Conservation (phyloP, 2,113 vertebrate genomes). For the Platysternon megacephalum region DNA sequence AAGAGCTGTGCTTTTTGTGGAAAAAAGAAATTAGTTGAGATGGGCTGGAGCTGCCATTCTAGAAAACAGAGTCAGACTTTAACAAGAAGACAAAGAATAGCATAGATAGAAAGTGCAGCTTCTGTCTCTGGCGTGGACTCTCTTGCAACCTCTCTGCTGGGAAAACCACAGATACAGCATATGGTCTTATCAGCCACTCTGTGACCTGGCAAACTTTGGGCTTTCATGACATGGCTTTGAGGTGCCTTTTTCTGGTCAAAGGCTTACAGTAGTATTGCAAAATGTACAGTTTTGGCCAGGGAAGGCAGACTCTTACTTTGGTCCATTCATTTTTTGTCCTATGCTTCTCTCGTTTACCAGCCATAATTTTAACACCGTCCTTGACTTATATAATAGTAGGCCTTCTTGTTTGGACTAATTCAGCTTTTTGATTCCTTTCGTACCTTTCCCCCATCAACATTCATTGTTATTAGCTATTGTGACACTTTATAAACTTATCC, state of each 20-base stretch:
- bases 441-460: not conserved
- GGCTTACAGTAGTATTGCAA: not conserved
- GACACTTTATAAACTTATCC: not conserved
- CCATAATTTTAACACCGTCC: not conserved
- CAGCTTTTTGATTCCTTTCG: not conserved
- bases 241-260: too few relatives aligned
- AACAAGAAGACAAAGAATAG: not conserved
- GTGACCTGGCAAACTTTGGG: too few relatives aligned
- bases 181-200: not conserved
- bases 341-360: not conserved
- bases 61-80: too few relatives aligned
- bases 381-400: not conserved
- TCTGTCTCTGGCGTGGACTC: not conserved
- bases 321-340: not conserved
- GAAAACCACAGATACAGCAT: not conserved
- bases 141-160: not conserved
- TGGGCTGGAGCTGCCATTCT: not conserved
- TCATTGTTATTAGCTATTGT: not conserved
- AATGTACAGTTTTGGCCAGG: not conserved
- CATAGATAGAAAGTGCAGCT: not conserved
- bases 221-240: not conserved
- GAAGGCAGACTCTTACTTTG: not conserved
- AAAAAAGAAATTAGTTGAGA: not conserved
- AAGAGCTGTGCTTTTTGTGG: too few relatives aligned
- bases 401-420: not conserved